These are phyloP conservation scores for Struthio camelus DNA, from an alignment of 2,113 vertebrate species.

Conservation along the genomic window DNA sequence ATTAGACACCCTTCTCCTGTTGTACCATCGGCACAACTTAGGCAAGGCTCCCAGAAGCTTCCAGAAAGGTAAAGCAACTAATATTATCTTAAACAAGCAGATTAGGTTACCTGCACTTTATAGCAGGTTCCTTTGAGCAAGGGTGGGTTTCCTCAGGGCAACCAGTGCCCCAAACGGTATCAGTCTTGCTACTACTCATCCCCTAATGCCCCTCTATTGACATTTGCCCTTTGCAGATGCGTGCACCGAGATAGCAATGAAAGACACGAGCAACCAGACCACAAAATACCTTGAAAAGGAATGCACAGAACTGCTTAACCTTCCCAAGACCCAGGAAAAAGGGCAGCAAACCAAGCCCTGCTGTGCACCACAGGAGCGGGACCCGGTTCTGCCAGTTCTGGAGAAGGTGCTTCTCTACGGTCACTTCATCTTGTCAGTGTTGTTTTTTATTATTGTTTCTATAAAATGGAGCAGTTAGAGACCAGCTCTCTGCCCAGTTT, in stretches of 20 bases:
- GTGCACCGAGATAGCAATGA: accelerated
- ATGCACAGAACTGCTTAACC: neutral
- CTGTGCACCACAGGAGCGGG: neutral
- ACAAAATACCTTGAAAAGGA: accelerated
- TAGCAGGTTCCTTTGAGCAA: neutral
- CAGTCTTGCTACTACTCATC: accelerated
- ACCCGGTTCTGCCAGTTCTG: neutral
- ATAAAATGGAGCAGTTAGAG: slow-evolving; percentile 53
- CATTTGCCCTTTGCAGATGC: neutral
- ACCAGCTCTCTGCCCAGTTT: neutral
- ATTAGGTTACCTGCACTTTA: neutral
- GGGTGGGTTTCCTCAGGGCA: neutral
- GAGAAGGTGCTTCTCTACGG: slow-evolving; percentile 52
- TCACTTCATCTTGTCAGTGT: slow-evolving; percentile 35
- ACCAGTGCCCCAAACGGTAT: neutral
- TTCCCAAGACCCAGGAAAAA: neutral
- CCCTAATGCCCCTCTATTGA: accelerated
- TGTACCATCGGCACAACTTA: slow-evolving; percentile 47
- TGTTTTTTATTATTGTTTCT: neutral
- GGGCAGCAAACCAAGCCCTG: neutral
- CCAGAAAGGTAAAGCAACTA: neutral
- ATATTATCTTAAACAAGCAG: accelerated
- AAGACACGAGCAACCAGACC: accelerated
- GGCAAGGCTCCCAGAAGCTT: neutral
- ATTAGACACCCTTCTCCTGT: slow-evolving; percentile 74